phyloP scores from a whole-genome alignment of 1,140 invertebrate genomes.

The Ruditapes philippinarum region DNA sequence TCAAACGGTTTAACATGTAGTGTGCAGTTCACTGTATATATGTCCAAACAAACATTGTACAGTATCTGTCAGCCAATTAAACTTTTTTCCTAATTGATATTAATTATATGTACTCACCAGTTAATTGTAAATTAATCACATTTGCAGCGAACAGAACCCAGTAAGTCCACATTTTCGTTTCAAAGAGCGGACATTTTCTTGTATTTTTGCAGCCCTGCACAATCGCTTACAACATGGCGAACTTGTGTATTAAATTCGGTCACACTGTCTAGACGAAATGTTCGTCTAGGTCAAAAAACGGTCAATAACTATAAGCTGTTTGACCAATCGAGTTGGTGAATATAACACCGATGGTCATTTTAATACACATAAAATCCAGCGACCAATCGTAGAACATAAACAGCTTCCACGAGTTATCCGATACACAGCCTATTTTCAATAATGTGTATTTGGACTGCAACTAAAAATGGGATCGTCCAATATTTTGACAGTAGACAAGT shows the following conservation, averaged over 20 bases:
- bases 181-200: slow-evolving; percentile 38
- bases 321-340: background rate
- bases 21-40: too few relatives aligned
- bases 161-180: slow-evolving; percentile 55
- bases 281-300: slow-evolving; percentile 56
- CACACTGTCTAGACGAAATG: slow-evolving; percentile 47
- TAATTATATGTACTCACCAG: background rate
- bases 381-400: background rate
- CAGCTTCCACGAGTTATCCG: background rate
- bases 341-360: slow-evolving; percentile 5
- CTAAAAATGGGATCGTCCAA: slow-evolving; percentile 35
- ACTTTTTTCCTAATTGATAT: background rate
- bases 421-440: slow-evolving; percentile 11
- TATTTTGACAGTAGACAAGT: slow-evolving; percentile 16
- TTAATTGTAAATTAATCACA: background rate
- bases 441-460: slow-evolving; percentile 22
- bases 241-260: slow-evolving; percentile 48
- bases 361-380: background rate
- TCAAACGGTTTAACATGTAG: slow-evolving; percentile 13
- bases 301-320: background rate
- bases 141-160: background rate
- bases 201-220: slow-evolving; percentile 27
- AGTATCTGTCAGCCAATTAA: slow-evolving; percentile 3
- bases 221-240: slow-evolving; percentile 48
- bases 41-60: too few relatives aligned